Conservation (phyloP, 2,797 vertebrate genomes). For the Lagodon rhomboides region DNA sequence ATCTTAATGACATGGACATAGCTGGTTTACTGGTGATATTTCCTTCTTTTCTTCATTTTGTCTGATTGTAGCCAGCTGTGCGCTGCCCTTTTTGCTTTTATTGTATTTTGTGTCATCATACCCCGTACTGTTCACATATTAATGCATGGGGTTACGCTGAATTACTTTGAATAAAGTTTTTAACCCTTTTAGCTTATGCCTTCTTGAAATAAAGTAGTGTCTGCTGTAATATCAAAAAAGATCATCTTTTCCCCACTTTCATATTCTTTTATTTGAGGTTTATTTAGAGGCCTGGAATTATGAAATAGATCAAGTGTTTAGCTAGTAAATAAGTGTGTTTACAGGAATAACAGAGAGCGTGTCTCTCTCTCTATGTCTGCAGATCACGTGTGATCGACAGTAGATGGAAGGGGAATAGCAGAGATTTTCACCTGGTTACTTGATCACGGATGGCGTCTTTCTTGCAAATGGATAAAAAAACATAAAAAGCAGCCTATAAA, state of each 20-base stretch:
- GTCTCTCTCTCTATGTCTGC: too few relatives aligned
- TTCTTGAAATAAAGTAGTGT: constrained; percentile 4
- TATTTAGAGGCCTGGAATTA: constrained; percentile 2
- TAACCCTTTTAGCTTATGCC: background rate
- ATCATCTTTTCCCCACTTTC: background rate
- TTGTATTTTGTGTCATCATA: constrained; percentile 20
- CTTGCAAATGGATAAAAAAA: too few relatives aligned
- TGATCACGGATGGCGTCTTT: too few relatives aligned
- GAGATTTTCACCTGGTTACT: too few relatives aligned
- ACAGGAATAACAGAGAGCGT: too few relatives aligned
- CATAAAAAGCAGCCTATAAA: too few relatives aligned
- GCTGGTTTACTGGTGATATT: constrained; percentile 59
- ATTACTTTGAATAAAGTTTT: constrained; percentile 18
- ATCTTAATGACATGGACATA: constrained; percentile 66
- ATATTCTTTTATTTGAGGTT: constrained; percentile 1
- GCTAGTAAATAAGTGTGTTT: too few relatives aligned
- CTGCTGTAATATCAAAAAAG: background rate
- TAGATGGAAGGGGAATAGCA: too few relatives aligned
- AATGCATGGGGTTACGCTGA: constrained; percentile 29
- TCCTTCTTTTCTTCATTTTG: constrained; percentile 48
- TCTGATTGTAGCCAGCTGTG: constrained; percentile 49
- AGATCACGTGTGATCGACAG: too few relatives aligned
- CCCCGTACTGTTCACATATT: background rate
- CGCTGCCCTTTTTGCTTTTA: constrained; percentile 5
- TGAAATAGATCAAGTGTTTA: background rate